These are phyloP conservation scores for Sapajus apella DNA, from an alignment of 2,113 vertebrate genomes.

Conservation along the genomic window DNA sequence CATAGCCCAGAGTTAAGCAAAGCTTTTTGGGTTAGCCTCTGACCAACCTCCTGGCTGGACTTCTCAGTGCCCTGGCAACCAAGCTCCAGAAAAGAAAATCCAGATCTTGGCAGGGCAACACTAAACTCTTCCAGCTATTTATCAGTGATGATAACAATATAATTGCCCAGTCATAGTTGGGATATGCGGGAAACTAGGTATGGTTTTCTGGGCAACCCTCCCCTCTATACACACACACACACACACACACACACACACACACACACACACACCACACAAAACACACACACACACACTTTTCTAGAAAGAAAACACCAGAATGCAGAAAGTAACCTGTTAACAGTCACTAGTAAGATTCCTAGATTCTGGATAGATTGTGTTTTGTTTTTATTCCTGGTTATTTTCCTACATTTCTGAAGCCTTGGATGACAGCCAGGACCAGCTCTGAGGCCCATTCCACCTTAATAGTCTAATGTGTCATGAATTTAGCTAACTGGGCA, in stretches of 20 bases:
- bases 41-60: slow-evolving; percentile 21
- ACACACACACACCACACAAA: neutral
- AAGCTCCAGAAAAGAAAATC: slow-evolving; percentile 2
- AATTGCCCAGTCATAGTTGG: neutral
- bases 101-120: neutral
- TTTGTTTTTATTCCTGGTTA: neutral
- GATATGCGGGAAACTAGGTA: neutral
- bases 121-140: neutral
- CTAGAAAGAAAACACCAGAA: slow-evolving; percentile 9
- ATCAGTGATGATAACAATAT: neutral
- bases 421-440: neutral
- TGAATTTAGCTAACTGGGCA: neutral
- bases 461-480: neutral
- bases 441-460: neutral
- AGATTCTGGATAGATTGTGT: neutral
- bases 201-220: neutral
- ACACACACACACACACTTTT: neutral
- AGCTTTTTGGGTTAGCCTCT: slow-evolving; percentile 52
- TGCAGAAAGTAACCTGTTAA: neutral
- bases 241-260: neutral
- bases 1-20: slow-evolving; percentile 37
- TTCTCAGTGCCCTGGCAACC: neutral
- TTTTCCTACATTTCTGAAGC: neutral
- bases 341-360: slow-evolving; percentile 10
- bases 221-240: neutral